Evolutionary conservation across 2,888 invertebrate species (phyloP), one percentile per base, ranked within the genome.

Genomic region (Dynastes hyllus): DNA sequence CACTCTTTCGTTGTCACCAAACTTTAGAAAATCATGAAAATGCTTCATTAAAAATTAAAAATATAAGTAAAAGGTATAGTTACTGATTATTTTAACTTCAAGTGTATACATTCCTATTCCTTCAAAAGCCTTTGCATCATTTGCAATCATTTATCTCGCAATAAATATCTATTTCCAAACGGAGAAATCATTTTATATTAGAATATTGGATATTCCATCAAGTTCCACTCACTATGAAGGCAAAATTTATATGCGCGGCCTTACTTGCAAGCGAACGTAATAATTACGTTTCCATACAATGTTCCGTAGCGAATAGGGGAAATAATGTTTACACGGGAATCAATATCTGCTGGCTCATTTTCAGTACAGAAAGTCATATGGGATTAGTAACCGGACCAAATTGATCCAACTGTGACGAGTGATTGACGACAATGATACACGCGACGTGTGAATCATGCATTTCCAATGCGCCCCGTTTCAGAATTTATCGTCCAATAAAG

Each of bases 391-490:
- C 81, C 81, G 81, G 78, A 79, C 79, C 82, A 84, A 84, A 85
- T 85, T 85, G 85, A 85, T 84, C 85, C 84, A 79, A 85, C 84
- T 86, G 85, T 86, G 86, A 85, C 86, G 86, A 85, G 85, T 87
- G 88, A 88, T 88, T 87, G 88, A 88, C 88, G 87, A 87, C 86
- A 86, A 84, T 85, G 85, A 86, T 86, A 85, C 87, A 87, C 85
- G 87, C 85, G 82, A 84, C 83, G 83, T 84, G 83, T 84, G 83
- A 84, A 83, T 83, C 83, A 83, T 84, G 83, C 82, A 83, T 83
- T 84, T 83, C 81, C 83, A 83, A 83, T 83, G 84, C 81, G 81
- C 80, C 81, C 80, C 80, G 80, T 79, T 79, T 76, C 76, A 71
- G 78, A 83, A 82, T 83, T 82, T 83, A 83, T 82, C 78, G 81